These are phyloP conservation scores for Axinella damicornis DNA, from an alignment of 37 sponge, comb jelly and placozoan species.

Conservation along the genomic window DNA sequence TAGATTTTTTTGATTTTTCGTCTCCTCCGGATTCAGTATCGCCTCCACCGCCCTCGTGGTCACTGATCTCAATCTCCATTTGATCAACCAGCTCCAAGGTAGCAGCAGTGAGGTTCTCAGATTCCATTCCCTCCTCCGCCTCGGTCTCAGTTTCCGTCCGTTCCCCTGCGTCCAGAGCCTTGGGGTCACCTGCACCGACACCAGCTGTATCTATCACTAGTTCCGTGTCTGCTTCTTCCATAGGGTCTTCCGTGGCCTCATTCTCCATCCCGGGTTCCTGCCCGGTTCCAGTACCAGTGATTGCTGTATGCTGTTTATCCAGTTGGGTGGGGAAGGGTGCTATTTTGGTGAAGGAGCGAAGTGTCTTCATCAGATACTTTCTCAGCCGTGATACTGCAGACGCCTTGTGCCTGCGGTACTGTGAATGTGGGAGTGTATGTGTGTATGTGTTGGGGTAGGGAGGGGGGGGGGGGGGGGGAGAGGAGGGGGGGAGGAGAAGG, in stretches of 20 bases:
- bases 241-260: neutral
- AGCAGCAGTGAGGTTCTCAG: neutral
- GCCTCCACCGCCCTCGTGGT: constrained; percentile 26
- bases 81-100: constrained; percentile 64
- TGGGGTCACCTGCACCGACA: neutral
- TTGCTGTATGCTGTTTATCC: neutral
- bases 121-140: constrained; percentile 7
- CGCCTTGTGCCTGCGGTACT: constrained; percentile 58
- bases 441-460: no score
- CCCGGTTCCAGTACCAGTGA: neutral
- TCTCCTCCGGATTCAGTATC: neutral
- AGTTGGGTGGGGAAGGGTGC: neutral
- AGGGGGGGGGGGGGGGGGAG: no score
- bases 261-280: neutral
- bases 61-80: constrained; percentile 83
- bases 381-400: constrained; percentile 68
- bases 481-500: no score
- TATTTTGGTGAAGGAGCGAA: constrained; percentile 25
- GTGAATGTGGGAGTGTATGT: neutral
- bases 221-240: neutral
- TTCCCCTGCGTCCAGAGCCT: neutral
- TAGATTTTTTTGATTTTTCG: neutral
- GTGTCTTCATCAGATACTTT: constrained; percentile 52
- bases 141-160: no score
- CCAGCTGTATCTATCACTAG: neutral